These are phyloP conservation scores for Cylas formicarius DNA, from an alignment of 1,140 invertebrate genomes.

Conservation along the genomic window DNA sequence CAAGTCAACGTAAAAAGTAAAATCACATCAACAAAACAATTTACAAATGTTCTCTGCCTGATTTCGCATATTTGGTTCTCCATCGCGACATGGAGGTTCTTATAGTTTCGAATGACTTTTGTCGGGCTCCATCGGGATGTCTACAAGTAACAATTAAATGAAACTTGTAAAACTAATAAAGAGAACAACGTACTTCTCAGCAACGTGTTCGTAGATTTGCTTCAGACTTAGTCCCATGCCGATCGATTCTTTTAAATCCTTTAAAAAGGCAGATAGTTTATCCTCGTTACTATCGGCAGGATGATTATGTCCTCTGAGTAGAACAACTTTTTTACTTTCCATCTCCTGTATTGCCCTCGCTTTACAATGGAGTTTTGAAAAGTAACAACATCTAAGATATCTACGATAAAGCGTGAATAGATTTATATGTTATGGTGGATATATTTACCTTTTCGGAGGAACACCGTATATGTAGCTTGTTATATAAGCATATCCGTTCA, in stretches of 20 bases:
- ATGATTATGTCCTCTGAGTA: constrained; percentile 8
- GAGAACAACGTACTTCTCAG: constrained; percentile 11
- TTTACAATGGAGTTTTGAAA: constrained; percentile 8
- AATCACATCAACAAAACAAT: no score
- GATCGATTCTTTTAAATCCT: constrained; percentile 2
- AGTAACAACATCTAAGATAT: constrained; percentile 14
- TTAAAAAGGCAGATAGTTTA: constrained; percentile 4
- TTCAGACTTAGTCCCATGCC: constrained; percentile 6
- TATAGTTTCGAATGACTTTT: constrained; percentile 10
- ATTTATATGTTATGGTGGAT: no score
- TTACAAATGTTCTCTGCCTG: no score
- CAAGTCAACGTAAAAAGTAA: no score
- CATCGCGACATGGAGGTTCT: constrained; percentile 11
- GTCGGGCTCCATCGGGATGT: constrained; percentile 8
- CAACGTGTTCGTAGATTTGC: constrained; percentile 13
- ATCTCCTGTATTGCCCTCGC: constrained; percentile 11
- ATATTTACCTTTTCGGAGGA: constrained; percentile 10
- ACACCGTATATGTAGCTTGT: constrained; percentile 7
- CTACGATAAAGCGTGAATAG: no score
- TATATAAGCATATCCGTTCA: constrained; percentile 12
- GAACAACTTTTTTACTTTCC: constrained; percentile 1
- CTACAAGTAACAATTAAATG: no score
- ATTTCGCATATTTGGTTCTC: no score
- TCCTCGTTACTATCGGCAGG: not conserved
- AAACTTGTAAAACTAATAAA: not conserved